These are phyloP conservation scores for Lophotis ruficrista DNA, from an alignment of 2,113 vertebrate genomes.

Conservation along the genomic window DNA sequence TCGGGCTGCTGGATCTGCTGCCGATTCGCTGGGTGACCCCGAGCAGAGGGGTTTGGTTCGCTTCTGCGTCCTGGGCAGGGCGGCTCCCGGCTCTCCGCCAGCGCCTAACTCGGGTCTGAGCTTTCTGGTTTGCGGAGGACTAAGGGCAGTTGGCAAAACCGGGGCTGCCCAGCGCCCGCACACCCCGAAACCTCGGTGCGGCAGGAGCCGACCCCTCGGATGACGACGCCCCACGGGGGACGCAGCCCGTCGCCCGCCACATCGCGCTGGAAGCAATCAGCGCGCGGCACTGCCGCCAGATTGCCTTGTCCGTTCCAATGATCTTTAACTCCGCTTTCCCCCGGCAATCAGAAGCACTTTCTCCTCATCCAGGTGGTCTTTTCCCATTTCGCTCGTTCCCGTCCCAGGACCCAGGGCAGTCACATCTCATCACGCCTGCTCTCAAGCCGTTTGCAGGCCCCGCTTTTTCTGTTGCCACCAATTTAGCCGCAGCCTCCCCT, in stretches of 20 bases:
- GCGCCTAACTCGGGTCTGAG: fast-evolving
- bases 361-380: constrained; percentile 49
- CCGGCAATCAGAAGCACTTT: constrained; percentile 51
- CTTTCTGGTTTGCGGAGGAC: fast-evolving
- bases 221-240: background rate
- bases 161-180: background rate
- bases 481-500: background rate
- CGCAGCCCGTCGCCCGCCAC: background rate
- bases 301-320: constrained; percentile 68
- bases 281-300: background rate
- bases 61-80: background rate
- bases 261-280: background rate
- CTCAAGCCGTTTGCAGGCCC: background rate
- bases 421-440: constrained; percentile 57
- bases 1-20: background rate
- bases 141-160: background rate
- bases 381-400: constrained; percentile 15
- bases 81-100: fast-evolving
- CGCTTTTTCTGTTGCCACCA: background rate
- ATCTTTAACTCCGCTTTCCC: constrained; percentile 32
- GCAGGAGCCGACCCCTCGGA: background rate
- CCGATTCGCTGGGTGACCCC: background rate
- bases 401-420: constrained; percentile 26
- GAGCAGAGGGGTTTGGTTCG: fast-evolving
- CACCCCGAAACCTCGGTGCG: fast-evolving